These are phyloP conservation scores for Rhabdomys dilectus DNA, from an alignment of 2,113 vertebrate species.

Conservation along the genomic window DNA sequence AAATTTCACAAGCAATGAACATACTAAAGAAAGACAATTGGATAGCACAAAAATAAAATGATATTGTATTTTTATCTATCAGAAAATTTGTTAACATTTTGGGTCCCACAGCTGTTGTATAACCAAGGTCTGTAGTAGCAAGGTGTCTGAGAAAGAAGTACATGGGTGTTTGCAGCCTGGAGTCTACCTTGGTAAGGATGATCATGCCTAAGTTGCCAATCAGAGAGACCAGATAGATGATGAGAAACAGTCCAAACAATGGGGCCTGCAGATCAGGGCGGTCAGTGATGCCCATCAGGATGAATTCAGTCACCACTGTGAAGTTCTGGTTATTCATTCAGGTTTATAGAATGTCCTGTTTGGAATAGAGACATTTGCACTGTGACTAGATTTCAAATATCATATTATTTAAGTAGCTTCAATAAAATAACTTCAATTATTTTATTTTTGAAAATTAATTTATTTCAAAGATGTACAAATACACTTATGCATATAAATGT, in stretches of 20 bases:
- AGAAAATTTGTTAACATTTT: slow-evolving; percentile 27
- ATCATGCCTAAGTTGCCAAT: background rate
- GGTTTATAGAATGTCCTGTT: background rate
- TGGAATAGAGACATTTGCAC: background rate
- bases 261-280: background rate
- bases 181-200: background rate
- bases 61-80: background rate
- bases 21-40: slow-evolving; percentile 61
- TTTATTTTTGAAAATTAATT: no score
- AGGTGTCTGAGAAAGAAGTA: slow-evolving; percentile 3
- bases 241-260: background rate
- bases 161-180: background rate
- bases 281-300: background rate
- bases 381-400: no score
- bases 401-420: no score
- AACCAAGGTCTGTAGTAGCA: background rate
- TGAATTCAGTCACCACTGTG: background rate
- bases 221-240: background rate
- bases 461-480: no score
- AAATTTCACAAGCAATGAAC: slow-evolving; percentile 66
- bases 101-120: background rate
- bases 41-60: slow-evolving; percentile 52
- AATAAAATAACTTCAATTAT: no score
- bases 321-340: background rate
- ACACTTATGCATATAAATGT: no score